Evolutionary conservation across 2,113 vertebrate species (phyloP).

Genomic region (Odobenus rosmarus): DNA sequence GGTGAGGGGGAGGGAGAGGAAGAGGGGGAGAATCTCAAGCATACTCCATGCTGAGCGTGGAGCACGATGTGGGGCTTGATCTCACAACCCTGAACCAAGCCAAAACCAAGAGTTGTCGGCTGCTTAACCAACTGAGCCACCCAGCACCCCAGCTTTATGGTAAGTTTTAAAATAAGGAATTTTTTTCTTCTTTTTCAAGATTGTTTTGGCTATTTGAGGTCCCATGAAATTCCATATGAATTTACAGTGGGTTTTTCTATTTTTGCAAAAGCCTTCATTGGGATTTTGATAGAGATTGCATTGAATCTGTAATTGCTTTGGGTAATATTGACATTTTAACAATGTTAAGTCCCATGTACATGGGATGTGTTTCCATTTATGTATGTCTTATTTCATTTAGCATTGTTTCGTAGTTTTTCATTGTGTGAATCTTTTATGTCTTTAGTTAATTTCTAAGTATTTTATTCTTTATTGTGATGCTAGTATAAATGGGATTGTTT

Average conservation of each 20-base stretch:
- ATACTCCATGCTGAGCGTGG: neutral
- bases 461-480: neutral
- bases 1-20: too few relatives aligned
- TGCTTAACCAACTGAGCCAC: neutral
- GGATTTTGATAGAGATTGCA: neutral
- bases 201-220: neutral
- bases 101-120: neutral
- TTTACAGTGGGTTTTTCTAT: neutral
- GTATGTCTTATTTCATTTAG: neutral
- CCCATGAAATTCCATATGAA: neutral
- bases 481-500: neutral
- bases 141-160: neutral
- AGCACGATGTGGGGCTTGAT: rapidly evolving
- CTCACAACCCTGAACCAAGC: neutral
- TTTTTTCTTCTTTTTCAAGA: neutral
- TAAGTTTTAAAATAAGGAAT: neutral
- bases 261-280: neutral
- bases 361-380: neutral
- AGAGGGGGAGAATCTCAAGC: neutral
- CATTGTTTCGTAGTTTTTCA: neutral
- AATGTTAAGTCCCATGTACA: neutral
- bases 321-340: neutral
- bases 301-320: neutral
- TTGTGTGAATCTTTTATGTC: neutral
- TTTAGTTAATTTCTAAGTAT: neutral